phyloP scores from a whole-genome alignment of 2,113 vertebrate genomes.

The Clinocottus analis region DNA sequence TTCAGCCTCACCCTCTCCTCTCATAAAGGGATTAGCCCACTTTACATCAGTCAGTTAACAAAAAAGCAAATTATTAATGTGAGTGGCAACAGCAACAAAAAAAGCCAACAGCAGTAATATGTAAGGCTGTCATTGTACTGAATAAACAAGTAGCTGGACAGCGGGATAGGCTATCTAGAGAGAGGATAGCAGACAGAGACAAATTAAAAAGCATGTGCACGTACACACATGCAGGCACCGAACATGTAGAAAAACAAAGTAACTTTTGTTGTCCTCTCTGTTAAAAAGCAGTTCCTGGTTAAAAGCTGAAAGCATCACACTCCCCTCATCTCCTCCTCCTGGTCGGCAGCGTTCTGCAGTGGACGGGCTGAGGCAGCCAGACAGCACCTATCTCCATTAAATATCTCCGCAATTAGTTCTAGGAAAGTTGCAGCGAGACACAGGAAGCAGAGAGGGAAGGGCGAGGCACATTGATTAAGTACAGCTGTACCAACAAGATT shows the following conservation, averaged over 20 bases:
- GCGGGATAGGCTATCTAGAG: slow-evolving; percentile 26
- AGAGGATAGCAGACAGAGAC: slow-evolving; percentile 34
- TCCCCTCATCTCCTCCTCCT: neutral
- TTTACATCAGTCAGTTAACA: slow-evolving; percentile 76
- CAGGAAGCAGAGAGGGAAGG: slow-evolving; percentile 43
- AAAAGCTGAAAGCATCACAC: slow-evolving; percentile 20
- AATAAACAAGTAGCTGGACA: slow-evolving; percentile 54
- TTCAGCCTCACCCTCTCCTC: slow-evolving; percentile 62
- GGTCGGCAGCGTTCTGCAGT: neutral
- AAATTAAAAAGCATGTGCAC: slow-evolving; percentile 21
- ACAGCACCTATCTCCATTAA: slow-evolving; percentile 51
- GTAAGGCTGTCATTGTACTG: slow-evolving; percentile 60
- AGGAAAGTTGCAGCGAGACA: slow-evolving; percentile 54
- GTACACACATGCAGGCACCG: neutral
- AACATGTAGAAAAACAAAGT: slow-evolving; percentile 3
- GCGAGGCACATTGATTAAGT: slow-evolving; percentile 59
- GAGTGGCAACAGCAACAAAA: slow-evolving; percentile 64
- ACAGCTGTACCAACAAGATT: slow-evolving; percentile 63
- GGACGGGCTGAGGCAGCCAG: slow-evolving; percentile 20
- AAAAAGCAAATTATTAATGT: slow-evolving; percentile 74
- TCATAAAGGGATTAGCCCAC: slow-evolving; percentile 79
- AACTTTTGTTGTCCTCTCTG: neutral
- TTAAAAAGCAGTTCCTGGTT: slow-evolving; percentile 5
- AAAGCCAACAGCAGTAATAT: slow-evolving; percentile 49
- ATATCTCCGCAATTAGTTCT: slow-evolving; percentile 57